Conservation (phyloP, 1,140 invertebrate genomes). For the Aphaenogaster rudis region DNA sequence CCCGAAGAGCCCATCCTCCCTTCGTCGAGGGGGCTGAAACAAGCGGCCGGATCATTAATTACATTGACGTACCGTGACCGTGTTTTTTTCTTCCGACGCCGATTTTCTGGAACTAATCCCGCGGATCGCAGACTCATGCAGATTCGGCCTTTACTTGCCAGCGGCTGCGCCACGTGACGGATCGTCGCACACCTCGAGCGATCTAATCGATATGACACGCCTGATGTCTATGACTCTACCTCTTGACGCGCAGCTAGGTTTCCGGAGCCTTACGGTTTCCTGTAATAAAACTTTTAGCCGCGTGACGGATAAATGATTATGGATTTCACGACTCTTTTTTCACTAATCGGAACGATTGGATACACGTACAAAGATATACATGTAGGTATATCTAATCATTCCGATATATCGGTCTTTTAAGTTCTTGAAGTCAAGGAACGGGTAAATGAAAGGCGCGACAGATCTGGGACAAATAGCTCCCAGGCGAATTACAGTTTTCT, state of each 20-base stretch:
- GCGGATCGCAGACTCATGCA: conserved; percentile 72
- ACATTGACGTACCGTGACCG: conserved; percentile 71
- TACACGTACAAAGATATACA: background rate
- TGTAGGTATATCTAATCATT: background rate
- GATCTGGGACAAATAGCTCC: background rate
- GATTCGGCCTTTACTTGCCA: conserved; percentile 56
- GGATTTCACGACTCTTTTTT: background rate
- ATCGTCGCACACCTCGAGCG: conserved; percentile 36
- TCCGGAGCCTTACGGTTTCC: background rate
- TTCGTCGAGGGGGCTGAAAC: conserved; percentile 60
- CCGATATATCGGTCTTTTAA: background rate
- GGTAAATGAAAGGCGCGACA: background rate
- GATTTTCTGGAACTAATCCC: conserved; percentile 73
- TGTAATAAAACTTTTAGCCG: background rate
- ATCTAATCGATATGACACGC: conserved; percentile 57
- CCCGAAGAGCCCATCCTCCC: conserved; percentile 47
- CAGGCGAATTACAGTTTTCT: background rate
- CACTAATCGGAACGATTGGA: background rate
- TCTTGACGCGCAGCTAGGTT: background rate
- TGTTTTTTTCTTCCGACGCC: conserved; percentile 44
- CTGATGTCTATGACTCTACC: conserved; percentile 2
- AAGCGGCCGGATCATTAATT: conserved; percentile 73
- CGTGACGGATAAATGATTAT: background rate
- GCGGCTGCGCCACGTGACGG: conserved; percentile 45
- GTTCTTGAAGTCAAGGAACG: background rate